Conservation (phyloP, 2,113 vertebrate species). For the Herpailurus yagouaroundi region DNA sequence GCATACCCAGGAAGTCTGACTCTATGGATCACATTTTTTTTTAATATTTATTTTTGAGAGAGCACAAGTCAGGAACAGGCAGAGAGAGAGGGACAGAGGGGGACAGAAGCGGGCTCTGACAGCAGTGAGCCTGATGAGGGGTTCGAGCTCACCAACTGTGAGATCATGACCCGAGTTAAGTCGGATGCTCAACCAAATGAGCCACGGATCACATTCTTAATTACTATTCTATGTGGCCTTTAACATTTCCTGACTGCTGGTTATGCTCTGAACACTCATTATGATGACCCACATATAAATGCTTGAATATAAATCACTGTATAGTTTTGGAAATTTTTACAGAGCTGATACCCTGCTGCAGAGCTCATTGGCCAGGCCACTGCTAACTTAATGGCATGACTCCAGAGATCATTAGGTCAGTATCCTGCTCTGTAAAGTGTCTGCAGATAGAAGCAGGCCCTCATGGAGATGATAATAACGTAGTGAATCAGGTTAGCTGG, state of each 20-base stretch:
- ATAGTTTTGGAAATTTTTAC: not conserved
- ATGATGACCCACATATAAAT: not conserved
- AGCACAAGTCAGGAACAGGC: no score
- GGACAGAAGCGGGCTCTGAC: no score
- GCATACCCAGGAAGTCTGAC: not conserved
- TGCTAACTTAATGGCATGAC: not conserved
- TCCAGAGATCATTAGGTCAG: not conserved
- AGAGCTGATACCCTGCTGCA: not conserved
- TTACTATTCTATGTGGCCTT: not conserved
- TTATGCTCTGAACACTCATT: not conserved
- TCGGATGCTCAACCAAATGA: no score
- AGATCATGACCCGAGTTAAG: no score
- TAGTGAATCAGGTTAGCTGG: not conserved
- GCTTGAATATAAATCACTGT: slow-evolving; percentile 8
- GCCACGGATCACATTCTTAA: not conserved
- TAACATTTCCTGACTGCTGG: not conserved
- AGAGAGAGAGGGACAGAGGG: no score
- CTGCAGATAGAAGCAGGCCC: not conserved
- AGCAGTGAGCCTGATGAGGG: no score
- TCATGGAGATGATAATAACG: not conserved
- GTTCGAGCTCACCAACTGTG: no score
- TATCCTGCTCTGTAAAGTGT: not conserved
- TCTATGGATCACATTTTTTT: not conserved
- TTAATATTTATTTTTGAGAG: no score
- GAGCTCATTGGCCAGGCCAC: not conserved